A percentile compares a stretch with the other conserved stretches of the same genome.
Conservation (phyloP, 1,140 invertebrate genomes). For the Zaprionus lachaisei region DNA sequence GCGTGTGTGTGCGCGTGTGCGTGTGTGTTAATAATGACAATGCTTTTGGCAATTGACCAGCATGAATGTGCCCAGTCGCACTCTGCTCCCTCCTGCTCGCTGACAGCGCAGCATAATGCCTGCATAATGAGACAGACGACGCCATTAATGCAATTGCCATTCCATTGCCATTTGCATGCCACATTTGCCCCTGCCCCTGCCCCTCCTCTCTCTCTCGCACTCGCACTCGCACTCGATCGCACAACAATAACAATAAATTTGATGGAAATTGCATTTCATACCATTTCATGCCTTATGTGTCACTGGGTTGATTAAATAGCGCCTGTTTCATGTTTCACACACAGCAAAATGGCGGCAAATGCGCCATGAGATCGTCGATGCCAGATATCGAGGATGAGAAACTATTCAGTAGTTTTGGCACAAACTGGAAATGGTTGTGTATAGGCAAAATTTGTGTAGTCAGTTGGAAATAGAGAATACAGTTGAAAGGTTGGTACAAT, state of each 20-base stretch:
- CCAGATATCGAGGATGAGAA: constrained; percentile 1
- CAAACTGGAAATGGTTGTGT: background rate
- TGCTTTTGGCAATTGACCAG: constrained; percentile 76
- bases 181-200: constrained; percentile 25
- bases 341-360: constrained; percentile 51
- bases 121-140: constrained; percentile 50
- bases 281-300: constrained; percentile 72
- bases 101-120: constrained; percentile 58
- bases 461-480: background rate
- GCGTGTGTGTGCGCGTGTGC: constrained; percentile 5
- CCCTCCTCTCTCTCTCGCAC: background rate
- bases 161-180: constrained; percentile 73
- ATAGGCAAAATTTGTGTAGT: background rate
- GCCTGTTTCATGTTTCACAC: constrained; percentile 6
- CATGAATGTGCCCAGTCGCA: constrained; percentile 64
- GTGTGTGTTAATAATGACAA: constrained; percentile 64
- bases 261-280: constrained; percentile 77
- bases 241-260: constrained; percentile 77
- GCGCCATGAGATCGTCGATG: constrained; percentile 19
- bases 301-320: constrained; percentile 70
- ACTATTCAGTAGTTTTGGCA: background rate
- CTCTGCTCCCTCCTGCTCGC: background rate
- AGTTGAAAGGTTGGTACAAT: background rate
- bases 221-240: constrained; percentile 37
- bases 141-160: constrained; percentile 75